phyloP scores from a whole-genome alignment of 1,140 invertebrate species.

The Aphis gossypii region DNA sequence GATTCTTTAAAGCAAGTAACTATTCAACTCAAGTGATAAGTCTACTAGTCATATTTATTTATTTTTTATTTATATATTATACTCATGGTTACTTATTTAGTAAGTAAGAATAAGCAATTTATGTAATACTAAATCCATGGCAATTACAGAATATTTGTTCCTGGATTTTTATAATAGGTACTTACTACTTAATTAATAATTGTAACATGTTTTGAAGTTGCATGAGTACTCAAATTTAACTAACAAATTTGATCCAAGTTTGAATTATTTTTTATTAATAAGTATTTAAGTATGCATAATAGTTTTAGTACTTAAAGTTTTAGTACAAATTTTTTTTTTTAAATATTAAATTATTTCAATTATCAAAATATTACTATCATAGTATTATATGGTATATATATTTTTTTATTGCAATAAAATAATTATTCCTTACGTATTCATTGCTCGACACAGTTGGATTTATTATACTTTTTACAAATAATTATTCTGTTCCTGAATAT shows the following conservation, averaged over 20 bases:
- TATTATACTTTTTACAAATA: not conserved
- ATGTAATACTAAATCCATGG: not conserved
- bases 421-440: not conserved
- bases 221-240: not conserved
- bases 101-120: not conserved
- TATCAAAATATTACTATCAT: slow-evolving; percentile 10
- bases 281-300: not conserved
- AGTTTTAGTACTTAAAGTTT: not conserved
- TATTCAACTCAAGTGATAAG: not conserved
- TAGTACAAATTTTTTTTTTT: not conserved
- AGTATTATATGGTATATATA: not conserved
- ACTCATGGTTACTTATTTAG: not conserved
- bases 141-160: not conserved
- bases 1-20: not conserved
- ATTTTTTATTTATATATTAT: not conserved
- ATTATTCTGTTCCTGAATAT: not conserved
- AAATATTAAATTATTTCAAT: not conserved
- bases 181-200: not conserved
- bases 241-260: not conserved
- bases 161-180: not conserved
- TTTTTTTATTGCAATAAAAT: slow-evolving; percentile 4
- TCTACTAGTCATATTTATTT: not conserved
- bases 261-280: not conserved
- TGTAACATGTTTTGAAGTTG: not conserved
- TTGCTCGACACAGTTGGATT: not conserved